phyloP scores from a whole-genome alignment of 2,113 vertebrate species.

The Oncorhynchus gorbuscha region DNA sequence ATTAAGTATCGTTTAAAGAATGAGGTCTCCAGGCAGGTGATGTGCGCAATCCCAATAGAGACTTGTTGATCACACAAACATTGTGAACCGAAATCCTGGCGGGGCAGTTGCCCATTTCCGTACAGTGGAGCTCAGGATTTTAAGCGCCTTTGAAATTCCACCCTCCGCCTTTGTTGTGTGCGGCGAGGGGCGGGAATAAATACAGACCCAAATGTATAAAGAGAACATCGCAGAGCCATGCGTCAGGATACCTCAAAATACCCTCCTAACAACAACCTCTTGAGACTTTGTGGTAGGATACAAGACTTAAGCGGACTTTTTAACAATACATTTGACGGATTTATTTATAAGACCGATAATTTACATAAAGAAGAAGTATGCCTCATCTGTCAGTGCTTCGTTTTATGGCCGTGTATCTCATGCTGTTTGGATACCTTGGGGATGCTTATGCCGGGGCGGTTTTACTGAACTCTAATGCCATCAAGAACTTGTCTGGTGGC shows the following conservation, averaged over 20 bases:
- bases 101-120: conserved; percentile 61
- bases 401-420: conserved; percentile 67
- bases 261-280: conserved; percentile 25
- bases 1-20: conserved; percentile 12
- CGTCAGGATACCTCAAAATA: conserved; percentile 57
- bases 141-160: conserved; percentile 79
- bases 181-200: conserved; percentile 83
- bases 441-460: conserved; percentile 53
- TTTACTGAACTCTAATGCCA: conserved; percentile 83
- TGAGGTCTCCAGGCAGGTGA: conserved; percentile 8
- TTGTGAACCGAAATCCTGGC: conserved; percentile 53
- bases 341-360: background rate
- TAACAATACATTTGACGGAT: background rate
- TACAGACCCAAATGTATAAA: conserved; percentile 86
- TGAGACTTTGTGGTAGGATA: conserved; percentile 46
- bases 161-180: conserved; percentile 76
- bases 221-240: conserved; percentile 59
- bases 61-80: conserved; percentile 56
- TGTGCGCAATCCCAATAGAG: conserved; percentile 25
- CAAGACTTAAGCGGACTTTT: conserved; percentile 53
- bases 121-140: conserved; percentile 59
- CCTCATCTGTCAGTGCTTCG: conserved; percentile 51
- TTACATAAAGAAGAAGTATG: conserved; percentile 51
- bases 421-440: conserved; percentile 67
- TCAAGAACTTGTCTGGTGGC: conserved; percentile 80